phyloP scores from a whole-genome alignment of 2,888 invertebrate genomes.

The Mythimna albipuncta region DNA sequence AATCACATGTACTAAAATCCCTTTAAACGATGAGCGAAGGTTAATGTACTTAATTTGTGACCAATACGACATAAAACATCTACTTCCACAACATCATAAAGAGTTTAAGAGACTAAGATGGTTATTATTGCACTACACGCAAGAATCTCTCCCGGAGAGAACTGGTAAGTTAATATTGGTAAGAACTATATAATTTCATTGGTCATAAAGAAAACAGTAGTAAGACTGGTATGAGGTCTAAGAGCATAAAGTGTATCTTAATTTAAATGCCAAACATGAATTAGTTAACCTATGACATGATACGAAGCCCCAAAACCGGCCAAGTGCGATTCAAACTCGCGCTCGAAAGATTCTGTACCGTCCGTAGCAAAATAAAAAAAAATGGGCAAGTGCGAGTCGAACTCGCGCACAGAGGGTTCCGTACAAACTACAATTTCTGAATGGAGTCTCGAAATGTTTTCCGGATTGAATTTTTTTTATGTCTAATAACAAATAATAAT shows the following conservation, averaged over 20 bases:
- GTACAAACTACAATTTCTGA: too few species aligned
- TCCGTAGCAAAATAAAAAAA: too few species aligned
- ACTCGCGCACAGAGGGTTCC: too few species aligned
- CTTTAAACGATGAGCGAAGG: neutral
- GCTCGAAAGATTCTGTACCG: too few species aligned
- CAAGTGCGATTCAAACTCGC: too few species aligned
- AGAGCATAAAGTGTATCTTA: neutral
- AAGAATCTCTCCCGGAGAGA: neutral
- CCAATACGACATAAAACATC: neutral
- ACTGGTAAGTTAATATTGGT: neutral
- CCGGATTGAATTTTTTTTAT: too few species aligned
- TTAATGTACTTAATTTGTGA: neutral
- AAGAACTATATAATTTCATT: neutral
- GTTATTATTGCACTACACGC: neutral
- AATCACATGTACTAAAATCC: neutral
- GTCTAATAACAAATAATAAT: too few species aligned
- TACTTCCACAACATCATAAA: neutral
- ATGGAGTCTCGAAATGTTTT: too few species aligned
- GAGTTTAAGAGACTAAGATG: neutral
- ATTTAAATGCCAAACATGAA: neutral
- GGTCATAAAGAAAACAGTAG: neutral
- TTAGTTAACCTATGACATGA: constrained; percentile 4
- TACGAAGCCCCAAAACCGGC: constrained; percentile 11
- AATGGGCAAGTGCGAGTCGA: too few species aligned
- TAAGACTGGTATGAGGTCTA: neutral